Percentiles rank a stretch among this genome's conserved stretches.
phyloP scores from a whole-genome alignment of 1,140 invertebrate species.

The Glomeris maerens region DNA sequence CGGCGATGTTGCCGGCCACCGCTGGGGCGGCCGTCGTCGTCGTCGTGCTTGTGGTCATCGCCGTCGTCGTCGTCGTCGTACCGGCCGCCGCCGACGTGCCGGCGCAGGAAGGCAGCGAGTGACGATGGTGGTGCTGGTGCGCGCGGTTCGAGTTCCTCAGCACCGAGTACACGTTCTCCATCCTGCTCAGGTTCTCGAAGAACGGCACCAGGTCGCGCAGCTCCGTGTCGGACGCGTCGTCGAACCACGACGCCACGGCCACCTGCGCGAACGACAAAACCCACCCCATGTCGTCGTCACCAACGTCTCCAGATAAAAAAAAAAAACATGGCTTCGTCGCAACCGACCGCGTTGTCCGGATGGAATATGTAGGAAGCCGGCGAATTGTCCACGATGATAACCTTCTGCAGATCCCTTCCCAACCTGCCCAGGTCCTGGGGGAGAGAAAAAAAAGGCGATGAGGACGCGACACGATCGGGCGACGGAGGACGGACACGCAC shows the following conservation, averaged over 20 bases:
- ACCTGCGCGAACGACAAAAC: constrained; percentile 46
- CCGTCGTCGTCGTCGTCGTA: too few relatives aligned
- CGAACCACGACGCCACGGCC: constrained; percentile 93
- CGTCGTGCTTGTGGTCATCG: too few relatives aligned
- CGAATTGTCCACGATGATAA: constrained; percentile 98
- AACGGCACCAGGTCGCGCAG: constrained; percentile 87
- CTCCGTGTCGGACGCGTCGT: constrained; percentile 90
- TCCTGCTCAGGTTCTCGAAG: constrained; percentile 85
- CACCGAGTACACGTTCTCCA: constrained; percentile 85
- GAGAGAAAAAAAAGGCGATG: constrained; percentile 7
- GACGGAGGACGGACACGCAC: constrained; percentile 19
- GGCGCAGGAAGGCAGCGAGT: background rate
- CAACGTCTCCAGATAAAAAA: background rate
- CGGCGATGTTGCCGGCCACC: too few relatives aligned
- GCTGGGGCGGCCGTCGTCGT: too few relatives aligned
- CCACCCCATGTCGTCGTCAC: background rate
- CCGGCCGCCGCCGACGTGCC: background rate
- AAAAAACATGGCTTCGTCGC: background rate
- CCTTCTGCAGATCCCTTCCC: constrained; percentile 87
- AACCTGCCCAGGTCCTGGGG: constrained; percentile 81
- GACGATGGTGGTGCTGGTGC: constrained; percentile 1
- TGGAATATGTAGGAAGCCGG: constrained; percentile 99
- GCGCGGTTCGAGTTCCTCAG: constrained; percentile 48
- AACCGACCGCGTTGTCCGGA: constrained; percentile 98
- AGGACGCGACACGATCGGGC: background rate